phyloP scores from a whole-genome alignment of 2,888 invertebrate species.

The Hydriomena furcata region DNA sequence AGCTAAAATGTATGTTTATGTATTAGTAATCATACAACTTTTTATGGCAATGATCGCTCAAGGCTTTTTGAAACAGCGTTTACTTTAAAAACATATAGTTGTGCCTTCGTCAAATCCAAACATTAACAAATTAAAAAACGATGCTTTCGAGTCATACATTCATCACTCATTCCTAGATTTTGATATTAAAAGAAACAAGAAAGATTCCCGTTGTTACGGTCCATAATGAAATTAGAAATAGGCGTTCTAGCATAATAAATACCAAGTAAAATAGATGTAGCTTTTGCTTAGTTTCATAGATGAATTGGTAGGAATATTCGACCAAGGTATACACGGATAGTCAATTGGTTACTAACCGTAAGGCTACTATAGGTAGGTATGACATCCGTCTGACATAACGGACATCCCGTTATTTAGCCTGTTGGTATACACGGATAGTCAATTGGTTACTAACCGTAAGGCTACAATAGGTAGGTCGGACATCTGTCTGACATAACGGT shows the following conservation, averaged over 20 bases:
- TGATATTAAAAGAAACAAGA: constrained; percentile 1
- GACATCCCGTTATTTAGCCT: too few species aligned
- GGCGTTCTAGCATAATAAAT: constrained; percentile 1
- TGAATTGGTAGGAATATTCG: constrained; percentile 3
- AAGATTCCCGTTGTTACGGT: constrained; percentile 22
- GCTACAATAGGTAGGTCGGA: too few species aligned
- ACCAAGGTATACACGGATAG: neutral
- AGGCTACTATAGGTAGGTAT: too few species aligned
- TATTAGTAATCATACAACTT: neutral
- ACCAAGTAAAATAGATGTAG: constrained; percentile 13
- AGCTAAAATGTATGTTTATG: neutral
- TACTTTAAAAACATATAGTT: neutral
- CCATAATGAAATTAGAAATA: constrained; percentile 8
- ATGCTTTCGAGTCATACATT: neutral
- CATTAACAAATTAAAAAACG: neutral
- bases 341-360: neutral
- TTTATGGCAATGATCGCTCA: neutral
- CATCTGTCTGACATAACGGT: too few species aligned
- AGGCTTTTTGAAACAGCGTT: neutral
- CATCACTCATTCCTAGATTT: constrained; percentile 2
- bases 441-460: neutral
- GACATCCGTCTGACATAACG: too few species aligned
- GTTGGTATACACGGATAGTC: neutral
- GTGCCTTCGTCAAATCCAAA: constrained; percentile 7
- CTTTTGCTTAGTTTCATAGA: constrained; percentile 11